Conservation (phyloP, 2,797 vertebrate genomes). For the Melanotaenia parkinsoni region DNA sequence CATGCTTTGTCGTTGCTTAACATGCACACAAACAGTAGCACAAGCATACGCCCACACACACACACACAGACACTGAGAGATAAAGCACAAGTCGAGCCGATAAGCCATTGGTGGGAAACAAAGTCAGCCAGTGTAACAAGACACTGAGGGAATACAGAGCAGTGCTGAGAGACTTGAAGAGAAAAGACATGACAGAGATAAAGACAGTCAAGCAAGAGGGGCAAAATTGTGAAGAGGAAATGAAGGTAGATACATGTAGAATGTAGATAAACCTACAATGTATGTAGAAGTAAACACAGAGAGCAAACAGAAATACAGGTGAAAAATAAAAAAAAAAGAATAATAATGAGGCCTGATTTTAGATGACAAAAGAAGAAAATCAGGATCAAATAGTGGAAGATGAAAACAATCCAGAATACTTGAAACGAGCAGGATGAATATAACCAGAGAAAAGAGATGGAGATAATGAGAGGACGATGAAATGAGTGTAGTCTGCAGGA, state of each 20-base stretch:
- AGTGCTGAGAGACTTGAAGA: constrained; percentile 36
- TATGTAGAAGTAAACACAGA: constrained; percentile 15
- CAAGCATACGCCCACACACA: constrained; percentile 16
- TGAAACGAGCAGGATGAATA: not conserved
- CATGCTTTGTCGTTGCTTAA: constrained; percentile 54
- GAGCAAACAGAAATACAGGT: constrained; percentile 15
- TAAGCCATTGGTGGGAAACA: constrained; percentile 68
- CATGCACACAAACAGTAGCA: constrained; percentile 11
- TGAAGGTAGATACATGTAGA: constrained; percentile 26
- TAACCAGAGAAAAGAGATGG: constrained; percentile 12
- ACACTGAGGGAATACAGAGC: constrained; percentile 66
- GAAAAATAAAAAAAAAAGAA: constrained; percentile 11
- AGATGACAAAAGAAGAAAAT: constrained; percentile 5
- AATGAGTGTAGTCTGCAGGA: constrained; percentile 21
- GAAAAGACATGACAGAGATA: constrained; percentile 61
- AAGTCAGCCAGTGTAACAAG: constrained; percentile 75
- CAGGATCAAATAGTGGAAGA: not conserved
- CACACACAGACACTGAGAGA: constrained; percentile 18
- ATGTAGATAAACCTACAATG: too few relatives aligned
- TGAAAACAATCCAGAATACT: not conserved
- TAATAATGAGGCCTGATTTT: constrained; percentile 11
- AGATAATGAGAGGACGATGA: constrained; percentile 48
- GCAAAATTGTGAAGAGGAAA: constrained; percentile 22
- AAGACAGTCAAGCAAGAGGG: constrained; percentile 44
- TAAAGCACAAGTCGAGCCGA: constrained; percentile 57